phyloP scores from a whole-genome alignment of 2,888 invertebrate species.

The Lasioglossum leucozonium region DNA sequence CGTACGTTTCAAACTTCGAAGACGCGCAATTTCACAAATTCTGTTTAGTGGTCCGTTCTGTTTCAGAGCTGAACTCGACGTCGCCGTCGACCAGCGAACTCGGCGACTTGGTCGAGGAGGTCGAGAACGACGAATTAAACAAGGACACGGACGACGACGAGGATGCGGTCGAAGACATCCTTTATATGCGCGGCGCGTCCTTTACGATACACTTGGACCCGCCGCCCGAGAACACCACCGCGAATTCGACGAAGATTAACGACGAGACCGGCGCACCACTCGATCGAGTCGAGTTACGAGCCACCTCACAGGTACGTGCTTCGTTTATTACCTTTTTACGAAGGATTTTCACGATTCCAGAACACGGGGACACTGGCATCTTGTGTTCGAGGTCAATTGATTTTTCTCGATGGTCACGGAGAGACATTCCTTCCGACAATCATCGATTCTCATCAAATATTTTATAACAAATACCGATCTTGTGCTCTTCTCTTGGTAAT shows the following conservation, averaged over 20 bases:
- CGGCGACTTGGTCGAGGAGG: slow-evolving; percentile 87
- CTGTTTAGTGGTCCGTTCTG: slow-evolving; percentile 41
- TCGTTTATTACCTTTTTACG: background rate
- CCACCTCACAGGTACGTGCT: slow-evolving; percentile 73
- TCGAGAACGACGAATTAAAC: slow-evolving; percentile 81
- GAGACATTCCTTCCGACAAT: background rate
- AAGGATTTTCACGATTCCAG: background rate
- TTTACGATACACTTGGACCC: slow-evolving; percentile 81
- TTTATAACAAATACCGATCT: background rate
- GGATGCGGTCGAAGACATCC: slow-evolving; percentile 83
- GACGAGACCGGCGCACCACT: slow-evolving; percentile 70
- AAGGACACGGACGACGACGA: slow-evolving; percentile 77
- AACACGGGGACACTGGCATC: background rate
- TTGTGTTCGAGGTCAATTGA: background rate
- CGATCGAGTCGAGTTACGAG: slow-evolving; percentile 63
- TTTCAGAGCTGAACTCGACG: slow-evolving; percentile 91
- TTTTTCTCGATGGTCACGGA: background rate
- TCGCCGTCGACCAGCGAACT: slow-evolving; percentile 86
- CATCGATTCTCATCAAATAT: background rate
- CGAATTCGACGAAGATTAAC: slow-evolving; percentile 68
- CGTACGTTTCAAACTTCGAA: no score
- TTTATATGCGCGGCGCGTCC: slow-evolving; percentile 83
- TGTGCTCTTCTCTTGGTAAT: background rate
- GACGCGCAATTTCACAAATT: no score
- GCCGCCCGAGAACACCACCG: slow-evolving; percentile 69